Evolutionary conservation across 2,113 vertebrate species (phyloP).

Genomic region (Zosterops lateralis): DNA sequence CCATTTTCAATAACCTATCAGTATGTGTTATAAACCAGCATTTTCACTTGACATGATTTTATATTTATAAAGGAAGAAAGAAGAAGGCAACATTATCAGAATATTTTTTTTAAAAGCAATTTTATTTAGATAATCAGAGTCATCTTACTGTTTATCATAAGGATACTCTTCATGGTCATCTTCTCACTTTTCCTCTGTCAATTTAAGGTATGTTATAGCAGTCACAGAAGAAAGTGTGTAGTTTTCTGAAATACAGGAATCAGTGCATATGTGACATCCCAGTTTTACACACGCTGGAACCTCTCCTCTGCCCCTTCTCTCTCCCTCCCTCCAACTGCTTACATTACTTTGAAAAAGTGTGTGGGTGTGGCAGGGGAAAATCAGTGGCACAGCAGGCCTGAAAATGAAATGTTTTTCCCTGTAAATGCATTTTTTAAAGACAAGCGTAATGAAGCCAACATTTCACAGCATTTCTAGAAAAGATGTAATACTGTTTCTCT

Average conservation of each 20-base stretch:
- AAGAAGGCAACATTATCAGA: background rate
- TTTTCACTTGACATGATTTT: background rate
- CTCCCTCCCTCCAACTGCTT: background rate
- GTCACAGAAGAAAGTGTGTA: background rate
- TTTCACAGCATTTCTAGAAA: background rate
- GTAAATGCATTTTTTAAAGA: background rate
- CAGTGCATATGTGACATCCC: background rate
- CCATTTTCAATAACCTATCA: background rate
- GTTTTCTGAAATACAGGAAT: background rate
- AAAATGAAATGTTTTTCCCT: background rate
- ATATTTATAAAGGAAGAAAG: background rate
- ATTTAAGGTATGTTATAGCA: background rate
- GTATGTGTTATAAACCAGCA: background rate
- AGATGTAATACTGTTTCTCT: background rate
- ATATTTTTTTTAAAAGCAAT: background rate
- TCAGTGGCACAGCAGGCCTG: background rate
- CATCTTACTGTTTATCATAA: background rate
- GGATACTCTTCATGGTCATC: background rate
- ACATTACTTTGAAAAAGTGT: background rate
- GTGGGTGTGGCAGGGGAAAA: fast-evolving
- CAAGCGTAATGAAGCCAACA: background rate
- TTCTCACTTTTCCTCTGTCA: background rate
- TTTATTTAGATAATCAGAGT: background rate
- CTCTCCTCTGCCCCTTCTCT: background rate
- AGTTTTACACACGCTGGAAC: background rate